Conservation (phyloP, 1,140 invertebrate genomes). For the Macrobrachium nipponense region DNA sequence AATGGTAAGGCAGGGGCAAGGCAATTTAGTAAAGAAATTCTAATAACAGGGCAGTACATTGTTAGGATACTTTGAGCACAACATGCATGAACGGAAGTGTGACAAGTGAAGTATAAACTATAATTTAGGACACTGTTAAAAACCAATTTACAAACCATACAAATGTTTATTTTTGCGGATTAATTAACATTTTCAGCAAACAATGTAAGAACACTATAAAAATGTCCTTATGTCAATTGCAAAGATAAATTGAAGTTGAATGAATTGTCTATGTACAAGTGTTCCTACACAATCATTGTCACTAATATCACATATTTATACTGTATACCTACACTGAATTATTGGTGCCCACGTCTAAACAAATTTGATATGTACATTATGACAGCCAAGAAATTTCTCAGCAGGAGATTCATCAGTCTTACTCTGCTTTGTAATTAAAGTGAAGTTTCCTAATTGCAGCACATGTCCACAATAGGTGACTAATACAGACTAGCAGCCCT, state of each 20-base stretch:
- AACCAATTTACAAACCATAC: too few species aligned
- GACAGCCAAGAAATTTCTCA: background rate
- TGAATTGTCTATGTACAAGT: background rate
- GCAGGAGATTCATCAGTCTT: background rate
- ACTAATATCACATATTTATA: too few species aligned
- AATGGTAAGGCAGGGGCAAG: conserved; percentile 49
- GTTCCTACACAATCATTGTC: conserved; percentile 11
- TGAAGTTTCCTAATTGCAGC: conserved; percentile 4
- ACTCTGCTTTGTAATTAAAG: background rate
- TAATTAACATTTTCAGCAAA: too few species aligned
- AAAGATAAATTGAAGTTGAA: too few species aligned
- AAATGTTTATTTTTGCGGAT: too few species aligned
- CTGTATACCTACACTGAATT: too few species aligned
- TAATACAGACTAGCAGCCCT: conserved; percentile 34
- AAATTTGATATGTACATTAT: too few species aligned
- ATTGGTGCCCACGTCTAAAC: too few species aligned
- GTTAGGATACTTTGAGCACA: conserved; percentile 25
- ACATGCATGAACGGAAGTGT: conserved; percentile 3
- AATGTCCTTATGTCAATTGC: background rate
- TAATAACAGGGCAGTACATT: conserved; percentile 8
- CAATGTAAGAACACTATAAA: background rate
- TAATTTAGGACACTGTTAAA: too few species aligned
- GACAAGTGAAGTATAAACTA: background rate
- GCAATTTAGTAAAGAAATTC: conserved; percentile 41
- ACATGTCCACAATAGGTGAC: conserved; percentile 21